Percentiles rank a stretch among this genome's conserved stretches.
Evolutionary conservation across 30 jellyfish, hydroid and myxozoan species (phyloP).

Genomic region (Chrysaora quinquecirrha): DNA sequence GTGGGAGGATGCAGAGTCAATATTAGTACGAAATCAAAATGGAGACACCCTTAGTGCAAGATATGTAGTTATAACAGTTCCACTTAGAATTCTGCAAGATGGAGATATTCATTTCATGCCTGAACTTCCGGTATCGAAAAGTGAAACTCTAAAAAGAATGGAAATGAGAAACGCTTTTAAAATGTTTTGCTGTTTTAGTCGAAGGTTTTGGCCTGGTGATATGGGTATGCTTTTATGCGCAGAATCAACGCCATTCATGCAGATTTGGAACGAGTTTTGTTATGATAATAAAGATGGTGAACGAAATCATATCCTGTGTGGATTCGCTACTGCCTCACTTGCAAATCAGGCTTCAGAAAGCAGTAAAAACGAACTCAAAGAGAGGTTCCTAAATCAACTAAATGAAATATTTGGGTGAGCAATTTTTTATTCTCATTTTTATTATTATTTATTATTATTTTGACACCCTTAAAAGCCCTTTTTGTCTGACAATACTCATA

Average conservation of each 20-base stretch:
- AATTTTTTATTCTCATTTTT: too few species aligned
- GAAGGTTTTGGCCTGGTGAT: slow-evolving; percentile 44
- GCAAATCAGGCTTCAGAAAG: slow-evolving; percentile 24
- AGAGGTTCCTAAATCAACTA: slow-evolving; percentile 28
- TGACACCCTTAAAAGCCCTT: too few species aligned
- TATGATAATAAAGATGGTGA: slow-evolving; percentile 4
- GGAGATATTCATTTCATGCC: slow-evolving; percentile 52
- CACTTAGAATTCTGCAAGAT: slow-evolving; percentile 46
- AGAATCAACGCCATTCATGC: slow-evolving; percentile 27
- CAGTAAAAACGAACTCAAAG: neutral
- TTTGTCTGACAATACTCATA: too few species aligned
- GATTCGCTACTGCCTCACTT: slow-evolving; percentile 54
- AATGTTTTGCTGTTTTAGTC: slow-evolving; percentile 43
- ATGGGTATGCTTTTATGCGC: slow-evolving; percentile 6
- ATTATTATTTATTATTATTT: too few species aligned
- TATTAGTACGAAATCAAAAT: neutral
- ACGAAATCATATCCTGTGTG: slow-evolving; percentile 22
- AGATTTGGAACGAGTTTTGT: slow-evolving; percentile 50
- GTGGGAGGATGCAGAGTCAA: slow-evolving; percentile 12
- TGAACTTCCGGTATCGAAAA: slow-evolving; percentile 1
- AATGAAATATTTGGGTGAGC: slow-evolving; percentile 55
- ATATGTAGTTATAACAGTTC: slow-evolving; percentile 43
- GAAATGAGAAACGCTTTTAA: slow-evolving; percentile 72
- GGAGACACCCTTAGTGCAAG: neutral
- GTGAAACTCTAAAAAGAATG: slow-evolving; percentile 17